Evolutionary conservation across 2,888 invertebrate species (phyloP), one percentile per base, ranked within the genome.

Genomic region (Carabus problematicus): DNA sequence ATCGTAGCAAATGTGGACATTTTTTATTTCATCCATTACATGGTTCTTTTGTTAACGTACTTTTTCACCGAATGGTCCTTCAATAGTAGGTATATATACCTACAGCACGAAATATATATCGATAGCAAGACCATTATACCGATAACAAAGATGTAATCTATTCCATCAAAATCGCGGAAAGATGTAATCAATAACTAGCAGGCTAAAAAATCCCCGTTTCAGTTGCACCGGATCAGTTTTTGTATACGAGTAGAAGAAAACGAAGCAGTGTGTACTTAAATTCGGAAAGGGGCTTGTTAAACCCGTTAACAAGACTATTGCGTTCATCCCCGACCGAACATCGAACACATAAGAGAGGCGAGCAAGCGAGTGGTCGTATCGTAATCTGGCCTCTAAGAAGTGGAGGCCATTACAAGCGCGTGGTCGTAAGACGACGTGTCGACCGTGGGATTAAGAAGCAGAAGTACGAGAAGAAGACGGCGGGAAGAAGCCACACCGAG

Each of bases 291-390:
- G 59, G 19, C 54, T 67, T 67, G 67, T 67, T 67, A 67, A 60
- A 52, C 59, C 60, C 67, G 67, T 67, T 67, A 67, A 67, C 60
- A 67, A 60, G 60, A 64, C 64, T 64, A 64, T 64, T 41, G 54
- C 41, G 16, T 64, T 64, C 64, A 64, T 60, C 67, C 52, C 49
- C 43, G 18, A 29, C 8, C 52, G 59, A 42, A 42, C 41, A 11
- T 14, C 12, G 16, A 39, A 14, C 49, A 49, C 49, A 49, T 18
- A 52, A 52, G 8, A 52, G 52, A 16, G 19, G 19, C 59, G 49
- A 14, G 40, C 39, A 63, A 40, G 52, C 8, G 12, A 52, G 64
- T 9, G 18, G 39, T 42, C 40, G 60, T 60, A 60, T 56, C 56
- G 67, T 67, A 67, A 67, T 59, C 54, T 54, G 29, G 52, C 52